Base-by-base conservation (phyloP, 2,113 vertebrate species). In the Ursus arctos region DNA sequence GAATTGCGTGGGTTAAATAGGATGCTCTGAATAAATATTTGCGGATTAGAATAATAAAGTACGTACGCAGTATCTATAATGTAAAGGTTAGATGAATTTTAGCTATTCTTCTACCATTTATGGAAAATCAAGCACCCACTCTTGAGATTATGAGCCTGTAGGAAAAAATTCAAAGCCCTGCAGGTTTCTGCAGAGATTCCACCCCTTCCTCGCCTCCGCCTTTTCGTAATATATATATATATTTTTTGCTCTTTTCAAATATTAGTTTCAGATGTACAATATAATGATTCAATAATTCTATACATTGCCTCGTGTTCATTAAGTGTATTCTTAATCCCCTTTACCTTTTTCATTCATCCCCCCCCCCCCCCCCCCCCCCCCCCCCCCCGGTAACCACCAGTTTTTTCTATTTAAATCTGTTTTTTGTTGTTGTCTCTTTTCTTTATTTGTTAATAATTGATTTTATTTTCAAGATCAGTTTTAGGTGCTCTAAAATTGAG, bases 381-480 rank as follows among this genome's bases (percentile, higher is more conserved):
- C 40, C 40, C 14, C 8, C 10, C 36, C 69, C 40, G 36, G 69
- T 43, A 49, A 49, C 74, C 43, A 31, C 43, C 43, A 18, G 43
- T 77, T 47, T 76, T 43, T 76, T 18, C 14, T 77, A 77, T 77
- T 77, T 49, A 49, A 76, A 47, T 49, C 26, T 77, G 43, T 16
- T 31, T 15, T 14, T 47, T 74, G 65, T 67, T 69, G 2, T 43
- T 14, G 6, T 76, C 22, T 11, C 36, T 61, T 61, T 83, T 43
- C 3, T 40, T 61, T 36, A 36, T 67, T 67, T 6, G 31, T 67
- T 33, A 33, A 67, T 67, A 33, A 16, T 18, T 67, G 63, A 33
- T 67, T 57, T 57, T 57, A 57, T 57, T 94, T 89, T 96, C 74
- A 40, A 74, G 18, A 47, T 61, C 33, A 71, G 24, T 91, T 76